Evolutionary conservation across 1,140 invertebrate species (phyloP), one percentile per base, ranked within the genome.

Genomic region (Homarus americanus): DNA sequence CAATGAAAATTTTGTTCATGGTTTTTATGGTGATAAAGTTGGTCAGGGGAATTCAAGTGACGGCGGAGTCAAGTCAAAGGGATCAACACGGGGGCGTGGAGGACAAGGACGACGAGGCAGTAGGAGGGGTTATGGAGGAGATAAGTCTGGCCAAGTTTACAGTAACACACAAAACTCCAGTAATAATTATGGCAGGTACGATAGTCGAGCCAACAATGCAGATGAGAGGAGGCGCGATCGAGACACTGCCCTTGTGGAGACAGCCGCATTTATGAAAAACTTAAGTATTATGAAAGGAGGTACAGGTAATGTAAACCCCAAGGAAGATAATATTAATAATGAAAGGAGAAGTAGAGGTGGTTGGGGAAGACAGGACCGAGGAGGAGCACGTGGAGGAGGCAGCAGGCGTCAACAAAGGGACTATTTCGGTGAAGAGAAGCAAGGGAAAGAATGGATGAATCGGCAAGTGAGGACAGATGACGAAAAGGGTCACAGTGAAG

Each of bases 261-360:
- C 87, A 28, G 80, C 91, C 36, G 91, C 91, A 24, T 92, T 92
- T 79, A 89, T 92, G 91, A 87, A 82, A 40, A 85, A 79, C 34
- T 12, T 87, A 34, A 86, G 44, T 36, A 32, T 73, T 75, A 49
- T 44, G 17, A 49, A 53, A 40, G 24, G 32, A 82, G 79, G 53
- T 5, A 82, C 32, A 20, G 28, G 58, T 34, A 44, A 82, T 40
- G 41, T 28, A 41, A 78, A 38, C 66, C 20, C 44, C 9, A 44
- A 84, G 40, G 58, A 89, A n/a, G 87, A 66, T 38, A 86, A 49
- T 41, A n/a, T n/a, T n/a, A 44, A 36, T 34, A 80, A 72, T 73
- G 53, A 73, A n/a, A 83, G 63, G n/a, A 84, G 53, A 69, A 34
- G 34, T 41, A 85, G 82, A 63, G 79, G 84, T 24, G 63, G 89